Evolutionary conservation across 2,113 vertebrate species (phyloP).

Genomic region (Saccopteryx leptura): DNA sequence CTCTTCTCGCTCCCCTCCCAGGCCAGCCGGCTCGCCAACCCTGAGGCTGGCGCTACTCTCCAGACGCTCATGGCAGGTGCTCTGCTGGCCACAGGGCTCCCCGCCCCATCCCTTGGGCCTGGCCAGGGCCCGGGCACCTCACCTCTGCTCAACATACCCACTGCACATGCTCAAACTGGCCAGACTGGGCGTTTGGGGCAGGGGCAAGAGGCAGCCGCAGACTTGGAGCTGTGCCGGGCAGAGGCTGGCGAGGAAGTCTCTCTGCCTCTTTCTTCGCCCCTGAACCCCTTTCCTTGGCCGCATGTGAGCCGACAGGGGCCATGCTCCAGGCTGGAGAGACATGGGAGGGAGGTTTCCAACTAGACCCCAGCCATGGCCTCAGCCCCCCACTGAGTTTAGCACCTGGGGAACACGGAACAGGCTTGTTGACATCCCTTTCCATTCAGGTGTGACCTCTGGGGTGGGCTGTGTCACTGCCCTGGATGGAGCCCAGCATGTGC

Average conservation of each 20-base stretch:
- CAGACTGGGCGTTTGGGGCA: background rate
- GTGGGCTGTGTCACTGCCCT: background rate
- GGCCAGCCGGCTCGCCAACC: background rate
- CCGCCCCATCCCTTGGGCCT: background rate
- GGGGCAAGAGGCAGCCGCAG: background rate
- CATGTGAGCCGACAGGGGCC: background rate
- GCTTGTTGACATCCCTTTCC: accelerated
- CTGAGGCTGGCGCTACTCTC: background rate
- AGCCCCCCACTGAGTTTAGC: background rate
- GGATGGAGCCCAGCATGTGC: background rate
- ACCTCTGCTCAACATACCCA: background rate
- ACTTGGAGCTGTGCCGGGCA: background rate
- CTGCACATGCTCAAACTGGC: background rate
- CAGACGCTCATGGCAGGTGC: accelerated
- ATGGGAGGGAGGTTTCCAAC: background rate
- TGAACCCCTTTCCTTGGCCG: no score
- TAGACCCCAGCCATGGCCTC: background rate
- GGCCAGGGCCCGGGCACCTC: background rate
- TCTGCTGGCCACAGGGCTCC: background rate
- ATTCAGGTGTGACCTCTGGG: background rate
- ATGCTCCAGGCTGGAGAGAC: background rate
- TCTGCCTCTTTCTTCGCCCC: accelerated
- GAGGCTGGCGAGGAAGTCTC: background rate
- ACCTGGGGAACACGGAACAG: background rate
- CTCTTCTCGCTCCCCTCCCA: background rate